Evolutionary conservation across 2,797 vertebrate species (phyloP), one percentile per base, ranked within the genome.

Genomic region (Prunella strophiata): DNA sequence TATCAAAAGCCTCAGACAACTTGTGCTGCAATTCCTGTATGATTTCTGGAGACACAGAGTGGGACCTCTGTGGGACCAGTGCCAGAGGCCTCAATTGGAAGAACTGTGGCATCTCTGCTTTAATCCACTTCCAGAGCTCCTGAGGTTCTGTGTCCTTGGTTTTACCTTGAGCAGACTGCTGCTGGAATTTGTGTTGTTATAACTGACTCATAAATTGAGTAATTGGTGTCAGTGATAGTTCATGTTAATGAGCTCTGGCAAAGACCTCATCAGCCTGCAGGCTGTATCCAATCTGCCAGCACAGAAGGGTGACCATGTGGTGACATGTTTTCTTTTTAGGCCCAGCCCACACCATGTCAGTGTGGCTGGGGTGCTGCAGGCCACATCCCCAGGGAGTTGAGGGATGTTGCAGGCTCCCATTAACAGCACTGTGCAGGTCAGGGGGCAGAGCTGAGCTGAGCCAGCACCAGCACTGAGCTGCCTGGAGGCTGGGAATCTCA

Each of bases 271-370:
- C 48, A 76, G 57, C 59, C 54, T 80, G 48, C 65, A 63, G 61
- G n/a, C 68, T 57, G 3, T 43, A 15, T 40, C 43, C 32, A 9
- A 2, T 42, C 67, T 63, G 63, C 23, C 63, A 43, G 43, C 42
- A 26, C 30, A 45, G 50, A n/a, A 11, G 50, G 62, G 27, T 32
- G 30, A n/a, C 27, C 54, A 14, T 3, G 36, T 57, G 47, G 13
- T 84, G 54, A 20, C 26, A 1, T 22, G 8, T 51, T 70, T 70
- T 61, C 42, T 47, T 68, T 72, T 54, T 4, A 29, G 67, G 68
- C n/a, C 52, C 50, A 55, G 50, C 42, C 40, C 13, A 10, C 42
- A 5, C 20, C 0, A 0, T 30, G 21, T 42, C 55, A 42, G 15
- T 50, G 47, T 10, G 13, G 76, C 61, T 59, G 57, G 25, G 36